phyloP scores from a whole-genome alignment of 2,888 invertebrate species.

The Catocala sponsa region DNA sequence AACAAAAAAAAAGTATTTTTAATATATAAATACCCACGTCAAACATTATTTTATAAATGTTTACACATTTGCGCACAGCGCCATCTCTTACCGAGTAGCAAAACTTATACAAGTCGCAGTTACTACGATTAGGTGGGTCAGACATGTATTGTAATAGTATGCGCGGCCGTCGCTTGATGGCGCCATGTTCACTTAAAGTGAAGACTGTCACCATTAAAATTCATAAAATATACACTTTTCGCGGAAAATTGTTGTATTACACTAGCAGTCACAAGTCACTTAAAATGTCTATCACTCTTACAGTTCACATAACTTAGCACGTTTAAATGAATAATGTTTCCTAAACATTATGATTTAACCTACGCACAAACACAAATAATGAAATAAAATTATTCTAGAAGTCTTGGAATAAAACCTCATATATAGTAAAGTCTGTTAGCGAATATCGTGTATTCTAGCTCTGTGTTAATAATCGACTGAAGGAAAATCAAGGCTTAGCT shows the following conservation, averaged over 20 bases:
- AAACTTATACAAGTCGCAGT: constrained; percentile 62
- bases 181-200: constrained; percentile 88
- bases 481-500: constrained; percentile 80
- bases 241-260: constrained; percentile 41
- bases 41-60: too few relatives aligned
- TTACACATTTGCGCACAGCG: constrained; percentile 50
- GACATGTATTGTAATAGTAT: constrained; percentile 81
- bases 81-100: constrained; percentile 86
- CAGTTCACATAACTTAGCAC: constrained; percentile 19
- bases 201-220: constrained; percentile 91
- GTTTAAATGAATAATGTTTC: constrained; percentile 34
- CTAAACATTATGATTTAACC: constrained; percentile 42
- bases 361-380: constrained; percentile 22
- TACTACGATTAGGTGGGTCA: constrained; percentile 61
- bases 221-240: constrained; percentile 70
- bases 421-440: constrained; percentile 14
- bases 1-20: constrained; percentile 57
- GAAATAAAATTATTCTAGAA: constrained; percentile 14
- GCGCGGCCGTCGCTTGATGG: constrained; percentile 87
- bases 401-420: constrained; percentile 12
- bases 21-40: not conserved
- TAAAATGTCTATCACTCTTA: constrained; percentile 29
- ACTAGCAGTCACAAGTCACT: constrained; percentile 36
- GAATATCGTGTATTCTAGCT: constrained; percentile 67
- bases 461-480: constrained; percentile 76